These are phyloP conservation scores for Morone chrysops DNA, from an alignment of 2,113 vertebrate species.

Conservation along the genomic window DNA sequence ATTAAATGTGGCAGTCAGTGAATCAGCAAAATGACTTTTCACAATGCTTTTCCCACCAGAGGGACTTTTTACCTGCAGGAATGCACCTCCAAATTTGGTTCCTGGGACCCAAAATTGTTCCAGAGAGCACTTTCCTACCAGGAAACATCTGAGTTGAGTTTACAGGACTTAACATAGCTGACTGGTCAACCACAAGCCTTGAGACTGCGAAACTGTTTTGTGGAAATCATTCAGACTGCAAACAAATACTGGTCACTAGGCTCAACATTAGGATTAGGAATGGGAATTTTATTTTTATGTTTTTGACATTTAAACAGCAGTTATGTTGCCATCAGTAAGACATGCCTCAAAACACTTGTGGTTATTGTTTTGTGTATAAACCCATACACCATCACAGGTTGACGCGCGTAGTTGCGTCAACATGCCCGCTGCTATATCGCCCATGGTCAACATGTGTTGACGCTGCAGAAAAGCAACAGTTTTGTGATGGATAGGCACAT, in stretches of 20 bases:
- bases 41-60: slow-evolving; percentile 17
- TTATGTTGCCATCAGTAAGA: slow-evolving; percentile 15
- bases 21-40: slow-evolving; percentile 22
- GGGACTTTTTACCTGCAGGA: slow-evolving; percentile 19
- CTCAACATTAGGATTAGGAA: slow-evolving; percentile 23
- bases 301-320: slow-evolving; percentile 34
- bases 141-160: slow-evolving; percentile 58
- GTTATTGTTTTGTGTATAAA: slow-evolving; percentile 6
- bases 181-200: slow-evolving; percentile 49
- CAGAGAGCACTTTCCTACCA: slow-evolving; percentile 1
- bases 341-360: slow-evolving; percentile 22
- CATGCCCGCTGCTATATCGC: background rate
- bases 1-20: slow-evolving; percentile 49
- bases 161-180: slow-evolving; percentile 27
- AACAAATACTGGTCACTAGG: slow-evolving; percentile 26
- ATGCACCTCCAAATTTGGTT: background rate
- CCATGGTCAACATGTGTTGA: background rate
- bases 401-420: slow-evolving; percentile 21
- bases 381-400: background rate
- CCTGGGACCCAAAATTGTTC: background rate
- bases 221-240: slow-evolving; percentile 40
- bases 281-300: slow-evolving; percentile 10
- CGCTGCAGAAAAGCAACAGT: background rate
- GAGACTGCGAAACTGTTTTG: slow-evolving; percentile 22
- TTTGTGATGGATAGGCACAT: background rate